phyloP scores from a whole-genome alignment of 2,113 vertebrate genomes.

The Nerophis lumbriciformis region DNA sequence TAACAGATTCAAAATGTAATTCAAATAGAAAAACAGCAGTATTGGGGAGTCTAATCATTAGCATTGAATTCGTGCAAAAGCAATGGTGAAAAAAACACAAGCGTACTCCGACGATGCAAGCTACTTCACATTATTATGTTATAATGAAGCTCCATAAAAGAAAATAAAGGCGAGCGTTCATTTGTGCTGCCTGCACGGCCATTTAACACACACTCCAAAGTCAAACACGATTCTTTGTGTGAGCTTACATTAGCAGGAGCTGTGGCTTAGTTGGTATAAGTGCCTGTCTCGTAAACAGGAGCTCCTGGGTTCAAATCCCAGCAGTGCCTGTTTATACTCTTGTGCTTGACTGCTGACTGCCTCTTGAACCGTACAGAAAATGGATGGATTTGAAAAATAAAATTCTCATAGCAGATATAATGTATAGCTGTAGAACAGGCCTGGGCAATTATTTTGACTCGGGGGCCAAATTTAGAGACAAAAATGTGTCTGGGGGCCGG shows the following conservation, averaged over 20 bases:
- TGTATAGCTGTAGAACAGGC: too few species aligned
- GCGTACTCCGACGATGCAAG: neutral
- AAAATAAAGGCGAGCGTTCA: neutral
- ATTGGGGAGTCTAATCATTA: neutral
- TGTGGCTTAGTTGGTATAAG: neutral
- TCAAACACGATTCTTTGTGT: neutral
- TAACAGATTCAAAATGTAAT: neutral
- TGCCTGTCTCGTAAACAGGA: neutral
- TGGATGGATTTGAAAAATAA: too few species aligned
- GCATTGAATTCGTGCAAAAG: neutral
- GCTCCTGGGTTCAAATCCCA: neutral
- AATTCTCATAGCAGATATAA: too few species aligned
- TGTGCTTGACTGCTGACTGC: too few species aligned
- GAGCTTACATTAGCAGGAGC: too few species aligned
- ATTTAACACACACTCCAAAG: neutral
- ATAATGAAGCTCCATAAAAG: neutral
- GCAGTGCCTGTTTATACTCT: neutral
- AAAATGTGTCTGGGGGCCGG: too few species aligned
- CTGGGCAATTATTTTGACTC: too few species aligned
- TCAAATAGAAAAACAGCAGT: neutral
- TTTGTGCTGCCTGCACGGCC: neutral
- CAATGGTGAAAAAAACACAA: neutral
- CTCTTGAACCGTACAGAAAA: too few species aligned
- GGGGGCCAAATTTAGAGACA: too few species aligned
- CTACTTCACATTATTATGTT: neutral